Evolutionary conservation across 2,888 invertebrate species (phyloP).

Genomic region (Andricus quercusramuli): DNA sequence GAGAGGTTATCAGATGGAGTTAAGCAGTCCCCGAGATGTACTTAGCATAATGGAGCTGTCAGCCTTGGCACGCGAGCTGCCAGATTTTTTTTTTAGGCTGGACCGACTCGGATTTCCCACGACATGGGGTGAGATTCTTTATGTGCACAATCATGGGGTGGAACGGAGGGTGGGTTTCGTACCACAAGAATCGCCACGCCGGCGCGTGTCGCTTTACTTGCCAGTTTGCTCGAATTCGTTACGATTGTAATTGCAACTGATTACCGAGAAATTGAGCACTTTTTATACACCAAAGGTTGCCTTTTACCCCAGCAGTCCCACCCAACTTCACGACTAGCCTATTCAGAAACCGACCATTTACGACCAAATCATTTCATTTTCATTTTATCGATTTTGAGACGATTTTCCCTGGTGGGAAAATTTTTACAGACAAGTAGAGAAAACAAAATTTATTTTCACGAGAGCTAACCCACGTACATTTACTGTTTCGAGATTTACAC

Average conservation of each 20-base stretch:
- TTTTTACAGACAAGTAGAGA: too few species aligned
- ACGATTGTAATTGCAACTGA: conserved; percentile 73
- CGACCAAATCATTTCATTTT: not conserved
- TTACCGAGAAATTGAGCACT: conserved; percentile 70
- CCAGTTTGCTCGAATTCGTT: conserved; percentile 68
- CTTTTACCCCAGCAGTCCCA: not conserved
- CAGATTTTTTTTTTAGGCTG: conserved; percentile 58
- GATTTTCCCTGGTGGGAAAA: not conserved
- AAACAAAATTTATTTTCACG: too few species aligned
- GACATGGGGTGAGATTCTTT: conserved; percentile 62
- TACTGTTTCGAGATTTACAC: too few species aligned
- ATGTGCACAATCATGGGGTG: conserved; percentile 51
- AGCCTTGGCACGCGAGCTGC: conserved; percentile 56
- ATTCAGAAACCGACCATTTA: not conserved
- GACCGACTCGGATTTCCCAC: conserved; percentile 70
- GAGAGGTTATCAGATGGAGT: conserved; percentile 63
- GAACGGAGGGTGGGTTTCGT: conserved; percentile 63
- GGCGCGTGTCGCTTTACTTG: conserved; percentile 63
- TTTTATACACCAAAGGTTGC: not conserved
- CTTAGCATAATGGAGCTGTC: conserved; percentile 67
- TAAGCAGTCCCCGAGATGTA: conserved; percentile 56
- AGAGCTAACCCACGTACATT: too few species aligned
- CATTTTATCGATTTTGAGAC: not conserved
- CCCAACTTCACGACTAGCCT: conserved; percentile 2
- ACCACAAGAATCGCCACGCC: conserved; percentile 64